Evolutionary conservation across 2,113 vertebrate species (phyloP).

Genomic region (Piprites chloris): DNA sequence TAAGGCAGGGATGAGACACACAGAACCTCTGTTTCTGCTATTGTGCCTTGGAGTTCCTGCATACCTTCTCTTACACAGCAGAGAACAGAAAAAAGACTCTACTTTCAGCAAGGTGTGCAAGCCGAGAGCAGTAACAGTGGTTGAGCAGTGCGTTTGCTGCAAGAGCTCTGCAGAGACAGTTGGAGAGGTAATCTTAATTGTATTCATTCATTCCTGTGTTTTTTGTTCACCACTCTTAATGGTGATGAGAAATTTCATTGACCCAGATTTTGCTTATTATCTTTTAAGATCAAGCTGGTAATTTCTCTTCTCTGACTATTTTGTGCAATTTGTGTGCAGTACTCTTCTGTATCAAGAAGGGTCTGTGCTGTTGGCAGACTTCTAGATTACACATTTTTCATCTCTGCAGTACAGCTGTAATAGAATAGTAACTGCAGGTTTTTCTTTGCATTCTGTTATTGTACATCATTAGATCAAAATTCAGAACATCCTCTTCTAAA

Average conservation of each 20-base stretch:
- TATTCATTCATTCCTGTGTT: fast-evolving
- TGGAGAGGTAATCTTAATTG: background rate
- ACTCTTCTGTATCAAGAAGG: background rate
- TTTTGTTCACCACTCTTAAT: background rate
- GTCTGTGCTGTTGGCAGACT: background rate
- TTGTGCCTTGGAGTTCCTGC: background rate
- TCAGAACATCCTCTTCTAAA: background rate
- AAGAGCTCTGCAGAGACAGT: background rate
- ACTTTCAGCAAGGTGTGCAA: background rate
- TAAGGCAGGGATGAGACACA: background rate
- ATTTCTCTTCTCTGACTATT: background rate
- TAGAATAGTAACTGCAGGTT: background rate
- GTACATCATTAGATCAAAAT: background rate
- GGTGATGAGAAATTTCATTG: background rate
- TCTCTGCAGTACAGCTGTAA: background rate
- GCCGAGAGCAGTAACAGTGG: background rate
- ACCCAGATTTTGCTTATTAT: background rate
- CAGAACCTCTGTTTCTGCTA: background rate
- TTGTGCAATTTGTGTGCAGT: background rate
- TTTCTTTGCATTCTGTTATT: background rate
- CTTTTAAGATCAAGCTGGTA: background rate
- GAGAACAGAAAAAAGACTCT: background rate
- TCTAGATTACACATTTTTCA: background rate
- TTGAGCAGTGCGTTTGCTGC: background rate
- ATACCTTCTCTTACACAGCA: background rate